Conservation (phyloP, 2,888 invertebrate genomes). For the Drosophila setosimentum region DNA sequence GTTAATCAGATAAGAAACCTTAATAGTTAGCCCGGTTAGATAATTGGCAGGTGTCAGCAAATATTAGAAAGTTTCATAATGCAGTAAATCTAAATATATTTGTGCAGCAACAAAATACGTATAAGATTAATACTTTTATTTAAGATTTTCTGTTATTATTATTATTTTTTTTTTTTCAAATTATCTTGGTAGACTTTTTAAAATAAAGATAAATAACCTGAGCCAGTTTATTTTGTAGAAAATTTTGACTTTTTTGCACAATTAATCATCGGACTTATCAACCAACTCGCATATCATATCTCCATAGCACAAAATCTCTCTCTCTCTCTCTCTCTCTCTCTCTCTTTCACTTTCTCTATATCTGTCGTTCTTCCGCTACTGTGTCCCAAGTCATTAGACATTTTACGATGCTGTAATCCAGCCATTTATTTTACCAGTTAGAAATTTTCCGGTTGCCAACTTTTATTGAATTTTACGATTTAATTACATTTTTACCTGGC, state of each 20-base stretch:
- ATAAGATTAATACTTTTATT: neutral
- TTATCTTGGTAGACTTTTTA: neutral
- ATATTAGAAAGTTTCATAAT: neutral
- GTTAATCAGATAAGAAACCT: constrained; percentile 21
- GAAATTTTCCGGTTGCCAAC: constrained; percentile 25
- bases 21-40: neutral
- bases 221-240: neutral
- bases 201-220: neutral
- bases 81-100: neutral
- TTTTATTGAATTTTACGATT: constrained; percentile 27
- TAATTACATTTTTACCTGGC: constrained; percentile 41
- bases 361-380: neutral
- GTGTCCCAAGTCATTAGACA: constrained; percentile 10
- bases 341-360: constrained; percentile 1
- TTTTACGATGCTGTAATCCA: constrained; percentile 34
- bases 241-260: neutral
- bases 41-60: constrained; percentile 9
- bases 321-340: constrained; percentile 2
- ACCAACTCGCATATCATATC: constrained; percentile 9
- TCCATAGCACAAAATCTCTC: constrained; percentile 8
- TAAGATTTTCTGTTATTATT: neutral
- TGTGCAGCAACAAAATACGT: neutral
- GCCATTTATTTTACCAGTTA: constrained; percentile 24
- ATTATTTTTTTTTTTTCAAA: neutral
- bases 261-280: constrained; percentile 24